phyloP scores from a whole-genome alignment of 2,888 invertebrate genomes.

The Chrysotoxum bicinctum region DNA sequence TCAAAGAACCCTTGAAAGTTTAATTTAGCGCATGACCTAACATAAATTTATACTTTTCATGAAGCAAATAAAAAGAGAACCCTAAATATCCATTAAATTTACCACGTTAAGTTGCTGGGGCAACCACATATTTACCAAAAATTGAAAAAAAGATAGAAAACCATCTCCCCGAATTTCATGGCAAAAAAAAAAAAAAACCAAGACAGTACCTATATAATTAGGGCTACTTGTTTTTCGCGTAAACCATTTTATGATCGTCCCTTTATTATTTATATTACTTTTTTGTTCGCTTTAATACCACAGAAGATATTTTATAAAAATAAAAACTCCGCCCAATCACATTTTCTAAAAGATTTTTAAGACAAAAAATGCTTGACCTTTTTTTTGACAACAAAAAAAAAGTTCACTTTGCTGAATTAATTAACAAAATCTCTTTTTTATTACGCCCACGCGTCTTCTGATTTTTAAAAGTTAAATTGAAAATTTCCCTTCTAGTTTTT shows the following conservation, averaged over 20 bases:
- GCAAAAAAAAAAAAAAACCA: neutral
- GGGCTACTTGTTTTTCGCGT: constrained; percentile 3
- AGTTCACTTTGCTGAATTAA: constrained; percentile 55
- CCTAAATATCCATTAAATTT: constrained; percentile 2
- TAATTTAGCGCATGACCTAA: constrained; percentile 25
- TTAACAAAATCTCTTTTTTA: constrained; percentile 62
- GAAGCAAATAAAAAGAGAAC: neutral
- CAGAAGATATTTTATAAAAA: neutral
- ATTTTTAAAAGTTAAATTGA: constrained; percentile 51
- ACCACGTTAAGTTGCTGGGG: neutral
- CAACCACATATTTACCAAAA: neutral
- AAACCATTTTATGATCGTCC: neutral
- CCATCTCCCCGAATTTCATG: neutral
- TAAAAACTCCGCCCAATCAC: neutral
- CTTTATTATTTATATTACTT: neutral
- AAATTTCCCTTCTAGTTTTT: constrained; percentile 60
- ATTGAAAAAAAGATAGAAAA: neutral
- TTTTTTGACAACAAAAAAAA: constrained; percentile 16
- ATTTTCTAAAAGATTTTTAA: constrained; percentile 50
- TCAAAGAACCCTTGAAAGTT: constrained; percentile 11
- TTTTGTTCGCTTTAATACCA: neutral
- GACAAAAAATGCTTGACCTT: constrained; percentile 55
- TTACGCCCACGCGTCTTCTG: constrained; percentile 5
- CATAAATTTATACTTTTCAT: neutral
- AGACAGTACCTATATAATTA: neutral